Evolutionary conservation across 1,140 invertebrate genomes (phyloP).

Genomic region (Maconellicoccus hirsutus): DNA sequence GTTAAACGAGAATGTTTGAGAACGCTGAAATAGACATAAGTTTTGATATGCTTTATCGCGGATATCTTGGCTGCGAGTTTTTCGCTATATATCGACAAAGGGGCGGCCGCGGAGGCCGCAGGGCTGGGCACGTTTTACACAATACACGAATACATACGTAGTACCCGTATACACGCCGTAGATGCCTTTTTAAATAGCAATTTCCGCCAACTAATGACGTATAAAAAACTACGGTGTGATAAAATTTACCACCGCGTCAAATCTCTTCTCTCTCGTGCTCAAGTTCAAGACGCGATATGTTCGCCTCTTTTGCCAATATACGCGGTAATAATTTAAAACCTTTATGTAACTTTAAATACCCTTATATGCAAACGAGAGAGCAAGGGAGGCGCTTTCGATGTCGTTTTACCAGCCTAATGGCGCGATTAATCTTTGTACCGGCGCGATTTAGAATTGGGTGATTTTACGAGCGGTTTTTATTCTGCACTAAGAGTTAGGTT

Average conservation of each 20-base stretch:
- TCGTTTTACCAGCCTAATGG: not conserved
- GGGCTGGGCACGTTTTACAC: too few species aligned
- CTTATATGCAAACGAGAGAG: not conserved
- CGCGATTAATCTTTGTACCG: not conserved
- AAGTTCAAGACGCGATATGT: not conserved
- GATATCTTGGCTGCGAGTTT: not conserved
- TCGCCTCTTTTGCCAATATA: not conserved
- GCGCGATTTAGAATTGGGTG: not conserved
- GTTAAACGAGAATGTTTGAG: not conserved
- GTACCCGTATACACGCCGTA: not conserved
- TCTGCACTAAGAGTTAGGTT: too few species aligned
- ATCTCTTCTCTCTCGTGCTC: not conserved
- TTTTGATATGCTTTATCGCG: not conserved
- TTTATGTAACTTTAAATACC: not conserved
- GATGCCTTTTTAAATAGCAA: not conserved
- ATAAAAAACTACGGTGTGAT: not conserved
- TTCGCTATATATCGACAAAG: too few species aligned
- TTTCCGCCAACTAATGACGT: not conserved
- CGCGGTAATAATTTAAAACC: not conserved
- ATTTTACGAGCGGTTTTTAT: too few species aligned
- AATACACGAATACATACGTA: too few species aligned
- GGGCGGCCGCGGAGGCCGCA: too few species aligned
- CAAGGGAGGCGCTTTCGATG: not conserved
- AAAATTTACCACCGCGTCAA: not conserved
- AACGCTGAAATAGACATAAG: slow-evolving; percentile 8